phyloP scores from a whole-genome alignment of 2,797 vertebrate genomes.

The Chelmon rostratus region DNA sequence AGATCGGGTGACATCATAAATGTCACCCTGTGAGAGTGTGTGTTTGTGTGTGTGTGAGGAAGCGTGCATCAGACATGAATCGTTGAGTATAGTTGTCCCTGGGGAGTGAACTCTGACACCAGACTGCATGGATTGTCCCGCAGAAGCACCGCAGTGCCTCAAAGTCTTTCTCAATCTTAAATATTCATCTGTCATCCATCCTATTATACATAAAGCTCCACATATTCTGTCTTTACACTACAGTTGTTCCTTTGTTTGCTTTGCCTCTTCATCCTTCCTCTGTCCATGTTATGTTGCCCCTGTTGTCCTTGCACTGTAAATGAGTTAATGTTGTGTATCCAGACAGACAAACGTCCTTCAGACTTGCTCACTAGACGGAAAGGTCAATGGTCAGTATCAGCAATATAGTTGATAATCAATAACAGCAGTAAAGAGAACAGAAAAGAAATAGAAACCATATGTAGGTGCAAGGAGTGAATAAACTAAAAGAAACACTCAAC shows the following conservation, averaged over 20 bases:
- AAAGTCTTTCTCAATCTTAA: neutral
- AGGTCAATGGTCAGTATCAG: slow-evolving; percentile 37
- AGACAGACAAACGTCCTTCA: slow-evolving; percentile 41
- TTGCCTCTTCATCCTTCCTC: neutral
- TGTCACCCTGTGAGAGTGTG: slow-evolving; percentile 14
- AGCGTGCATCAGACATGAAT: slow-evolving; percentile 35
- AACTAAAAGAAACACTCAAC: neutral
- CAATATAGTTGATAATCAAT: slow-evolving; percentile 43
- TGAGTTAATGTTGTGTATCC: slow-evolving; percentile 14
- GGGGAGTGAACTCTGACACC: slow-evolving; percentile 52
- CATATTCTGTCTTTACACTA: too few relatives aligned
- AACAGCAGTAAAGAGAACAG: neutral
- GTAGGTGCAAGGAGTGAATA: neutral
- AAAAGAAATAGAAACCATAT: neutral
- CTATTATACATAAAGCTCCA: too few relatives aligned
- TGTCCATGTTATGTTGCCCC: neutral
- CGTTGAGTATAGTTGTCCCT: slow-evolving; percentile 11
- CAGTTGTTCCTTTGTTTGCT: neutral
- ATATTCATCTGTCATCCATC: too few relatives aligned
- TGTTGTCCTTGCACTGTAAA: neutral
- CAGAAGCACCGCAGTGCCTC: neutral
- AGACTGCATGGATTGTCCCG: slow-evolving; percentile 14
- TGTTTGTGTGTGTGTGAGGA: slow-evolving; percentile 13
- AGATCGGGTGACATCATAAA: slow-evolving; percentile 62
- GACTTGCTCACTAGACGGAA: slow-evolving; percentile 27